Percentiles rank a stretch among this genome's conserved stretches.
Conservation (phyloP, 2,113 vertebrate genomes). For the Microcebus lehilahytsara region DNA sequence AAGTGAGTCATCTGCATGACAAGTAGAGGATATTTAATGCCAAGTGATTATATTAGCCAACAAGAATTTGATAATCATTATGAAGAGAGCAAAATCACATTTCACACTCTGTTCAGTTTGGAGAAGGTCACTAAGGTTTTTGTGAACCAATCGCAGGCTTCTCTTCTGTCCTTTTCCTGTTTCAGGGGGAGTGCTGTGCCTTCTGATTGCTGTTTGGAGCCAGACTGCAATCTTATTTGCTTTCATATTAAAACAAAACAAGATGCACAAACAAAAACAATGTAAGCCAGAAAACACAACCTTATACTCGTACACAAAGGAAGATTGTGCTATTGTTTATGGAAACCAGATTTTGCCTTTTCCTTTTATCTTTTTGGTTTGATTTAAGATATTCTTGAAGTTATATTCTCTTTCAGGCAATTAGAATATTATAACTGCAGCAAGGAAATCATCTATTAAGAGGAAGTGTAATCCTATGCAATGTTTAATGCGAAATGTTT, state of each 20-base stretch:
- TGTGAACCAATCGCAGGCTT: not conserved
- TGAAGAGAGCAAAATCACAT: constrained; percentile 31
- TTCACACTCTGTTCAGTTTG: constrained; percentile 21
- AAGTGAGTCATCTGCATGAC: constrained; percentile 55
- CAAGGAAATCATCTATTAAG: not conserved
- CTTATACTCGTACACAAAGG: not conserved
- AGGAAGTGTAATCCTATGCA: not conserved
- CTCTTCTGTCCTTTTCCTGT: not conserved
- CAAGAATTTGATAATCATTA: constrained; percentile 21
- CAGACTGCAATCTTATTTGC: not conserved
- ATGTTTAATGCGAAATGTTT: not conserved
- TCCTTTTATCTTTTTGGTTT: not conserved
- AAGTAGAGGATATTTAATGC: constrained; percentile 61
- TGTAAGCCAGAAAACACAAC: not conserved
- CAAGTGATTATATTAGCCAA: constrained; percentile 58
- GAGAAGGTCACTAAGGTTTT: not conserved
- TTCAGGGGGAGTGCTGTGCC: not conserved
- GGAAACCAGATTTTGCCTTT: not conserved
- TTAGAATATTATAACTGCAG: not conserved
- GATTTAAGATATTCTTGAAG: not conserved
- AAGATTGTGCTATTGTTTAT: not conserved
- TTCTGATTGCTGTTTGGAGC: constrained; percentile 36
- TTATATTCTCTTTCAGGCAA: not conserved
- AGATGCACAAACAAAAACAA: not conserved
- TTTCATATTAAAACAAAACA: constrained; percentile 19